Percentiles rank a stretch among this genome's conserved stretches.
phyloP scores from a whole-genome alignment of 2,113 vertebrate genomes.

The Meleagris gallopavo region DNA sequence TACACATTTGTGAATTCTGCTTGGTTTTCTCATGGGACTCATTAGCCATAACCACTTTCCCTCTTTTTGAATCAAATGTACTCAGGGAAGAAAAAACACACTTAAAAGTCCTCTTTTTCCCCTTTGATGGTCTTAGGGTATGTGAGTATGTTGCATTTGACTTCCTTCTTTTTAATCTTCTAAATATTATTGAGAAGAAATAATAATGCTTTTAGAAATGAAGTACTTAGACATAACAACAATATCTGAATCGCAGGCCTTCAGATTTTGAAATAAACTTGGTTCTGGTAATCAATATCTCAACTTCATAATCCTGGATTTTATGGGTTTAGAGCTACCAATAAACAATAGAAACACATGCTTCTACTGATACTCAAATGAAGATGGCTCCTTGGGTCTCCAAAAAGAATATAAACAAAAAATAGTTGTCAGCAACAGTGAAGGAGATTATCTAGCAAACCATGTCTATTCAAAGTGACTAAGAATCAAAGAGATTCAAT shows the following conservation, averaged over 20 bases:
- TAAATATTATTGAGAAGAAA: background rate
- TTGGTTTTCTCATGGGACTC: background rate
- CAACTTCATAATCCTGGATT: background rate
- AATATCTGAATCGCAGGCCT: background rate
- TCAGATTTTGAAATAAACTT: background rate
- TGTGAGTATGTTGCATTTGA: background rate
- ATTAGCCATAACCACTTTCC: background rate
- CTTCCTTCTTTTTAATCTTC: background rate
- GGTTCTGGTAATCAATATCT: background rate
- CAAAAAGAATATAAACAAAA: background rate
- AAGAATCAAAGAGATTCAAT: background rate
- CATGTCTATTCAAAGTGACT: background rate
- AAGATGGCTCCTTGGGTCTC: background rate
- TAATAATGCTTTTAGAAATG: background rate
- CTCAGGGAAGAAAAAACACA: background rate
- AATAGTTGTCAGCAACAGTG: background rate
- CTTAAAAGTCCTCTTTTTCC: background rate
- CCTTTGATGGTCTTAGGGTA: background rate
- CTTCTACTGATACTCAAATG: background rate
- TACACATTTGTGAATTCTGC: background rate
- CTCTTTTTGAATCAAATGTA: background rate
- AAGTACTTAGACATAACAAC: background rate
- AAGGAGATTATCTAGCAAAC: background rate
- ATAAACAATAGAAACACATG: background rate
- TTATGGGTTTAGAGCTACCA: background rate